These are phyloP conservation scores for Piezodorus guildinii DNA, from an alignment of 1,140 invertebrate genomes.

Conservation along the genomic window DNA sequence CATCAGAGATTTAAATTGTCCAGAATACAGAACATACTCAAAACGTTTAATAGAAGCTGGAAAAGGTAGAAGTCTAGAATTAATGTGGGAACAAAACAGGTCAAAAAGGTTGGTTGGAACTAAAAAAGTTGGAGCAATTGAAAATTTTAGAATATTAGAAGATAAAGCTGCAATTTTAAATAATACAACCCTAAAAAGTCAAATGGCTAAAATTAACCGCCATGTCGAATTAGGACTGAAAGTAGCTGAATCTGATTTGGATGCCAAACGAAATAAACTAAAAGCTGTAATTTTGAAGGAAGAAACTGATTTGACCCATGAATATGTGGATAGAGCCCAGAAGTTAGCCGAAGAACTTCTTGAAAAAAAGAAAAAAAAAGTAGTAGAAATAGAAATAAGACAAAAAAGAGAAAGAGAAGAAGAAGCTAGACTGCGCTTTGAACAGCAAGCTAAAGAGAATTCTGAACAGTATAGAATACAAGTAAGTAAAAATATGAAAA, in stretches of 20 bases:
- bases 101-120: background rate
- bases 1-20: background rate
- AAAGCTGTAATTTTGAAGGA: background rate
- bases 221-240: background rate
- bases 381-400: background rate
- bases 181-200: background rate
- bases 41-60: background rate
- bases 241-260: background rate
- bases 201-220: background rate
- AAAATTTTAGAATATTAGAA: background rate
- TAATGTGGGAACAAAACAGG: background rate
- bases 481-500: background rate
- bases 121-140: background rate
- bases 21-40: background rate
- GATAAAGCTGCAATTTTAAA: background rate
- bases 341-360: background rate
- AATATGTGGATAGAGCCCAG: background rate
- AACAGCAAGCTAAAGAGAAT: background rate
- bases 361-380: slow-evolving; percentile 2
- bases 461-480: background rate
- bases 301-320: background rate
- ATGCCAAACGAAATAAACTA: slow-evolving; percentile 7
- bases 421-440: background rate
- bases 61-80: background rate
- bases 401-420: background rate